Evolutionary conservation across 2,888 invertebrate species (phyloP), one percentile per base, ranked within the genome.

Genomic region (Tipula vernalis): DNA sequence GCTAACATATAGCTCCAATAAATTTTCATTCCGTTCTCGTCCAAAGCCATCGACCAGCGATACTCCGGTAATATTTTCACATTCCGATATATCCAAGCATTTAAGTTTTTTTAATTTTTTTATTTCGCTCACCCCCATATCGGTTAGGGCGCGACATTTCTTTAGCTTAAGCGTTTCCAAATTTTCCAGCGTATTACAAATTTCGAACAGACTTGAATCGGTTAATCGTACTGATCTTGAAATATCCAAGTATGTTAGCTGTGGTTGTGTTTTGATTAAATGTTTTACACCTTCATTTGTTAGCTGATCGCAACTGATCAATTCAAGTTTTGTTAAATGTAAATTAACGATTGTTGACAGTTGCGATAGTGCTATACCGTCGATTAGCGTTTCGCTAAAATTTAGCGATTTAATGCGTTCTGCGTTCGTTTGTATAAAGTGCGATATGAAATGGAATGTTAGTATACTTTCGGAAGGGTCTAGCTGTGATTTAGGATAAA

Each of bases 371-470:
- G 95, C 93, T 28, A 92, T 90, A 85, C 95, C 94, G 89, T 95
- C 95, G 88, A 96, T 94, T 0, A 95, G 91, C 0, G 96, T 96
- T 87, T 93, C 92, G 87, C 95, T 94, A 88, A 96, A 94, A 88
- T 94, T 92, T 36, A 96, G 90, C 8, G 92, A 92, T 88, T 93
- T 94, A 18, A 96, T 91, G 47, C 91, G 91, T 57, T 90, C 89
- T 5, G 93, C 93, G 89, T 93, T 93, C 1, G 91, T 90, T 86
- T 91, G 90, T 85, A 95, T 92, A 88, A 94, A 94, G 87, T 93
- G 92, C 85, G 94, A 89, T 42, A 96, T 92, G 89, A 94, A 95
- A 88, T 93, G 93, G 89, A 96, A 96, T 51, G 96, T 96, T 39
- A 96, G 90, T 2, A 96, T 94, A 89, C 94, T 94, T 89, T 95